Base-by-base conservation (phyloP, 2,888 invertebrate species). In the Parnassius mnemosyne region DNA sequence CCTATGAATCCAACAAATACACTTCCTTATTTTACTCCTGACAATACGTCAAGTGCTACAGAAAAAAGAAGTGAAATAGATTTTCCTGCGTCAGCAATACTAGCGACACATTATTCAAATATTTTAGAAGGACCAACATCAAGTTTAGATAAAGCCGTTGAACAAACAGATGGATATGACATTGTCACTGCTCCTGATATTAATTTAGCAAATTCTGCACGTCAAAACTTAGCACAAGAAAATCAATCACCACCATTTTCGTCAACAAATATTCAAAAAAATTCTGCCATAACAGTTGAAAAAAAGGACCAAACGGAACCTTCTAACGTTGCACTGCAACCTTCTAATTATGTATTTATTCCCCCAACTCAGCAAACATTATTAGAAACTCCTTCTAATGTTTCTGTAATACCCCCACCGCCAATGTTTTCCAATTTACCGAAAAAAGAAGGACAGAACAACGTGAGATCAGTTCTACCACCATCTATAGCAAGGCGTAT, bases 401-500 rank as follows among this genome's bases (percentile, higher is more conserved):
- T 78, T 9, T 70, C 77, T 25, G 77, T 85, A 1, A 86, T 89
- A 60, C 87, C 90, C 9, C 90, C 89, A 3, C 91, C 90, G 1
- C 87, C 88, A 0, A 88, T 87, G 87, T 89, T 89, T 67, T 84
- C 87, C 1, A 81, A 84, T 58, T 52, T 78, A 43, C 67, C 71
- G 41, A 76, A 71, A 61, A 76, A 65, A 49, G 81, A 81, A 7
- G 74, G 68, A 56, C 77, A 77, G 59, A 50, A 64, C n/a, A 68
- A 74, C n/a, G 79, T 72, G 16, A 87, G 82, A 66, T 66, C 85
- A 0, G 72, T 89, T 2, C 68, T 91, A 66, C 90, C 91, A 9
- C 90, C 90, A 0, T 90, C 91, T 0, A 84, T 90, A 0, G 90
- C 90, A 20, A 83, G 90, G 57, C 80, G 87, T 13, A 81, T 90